Base-by-base conservation (phyloP, 2,888 invertebrate genomes). In the Spisula subtruncata region DNA sequence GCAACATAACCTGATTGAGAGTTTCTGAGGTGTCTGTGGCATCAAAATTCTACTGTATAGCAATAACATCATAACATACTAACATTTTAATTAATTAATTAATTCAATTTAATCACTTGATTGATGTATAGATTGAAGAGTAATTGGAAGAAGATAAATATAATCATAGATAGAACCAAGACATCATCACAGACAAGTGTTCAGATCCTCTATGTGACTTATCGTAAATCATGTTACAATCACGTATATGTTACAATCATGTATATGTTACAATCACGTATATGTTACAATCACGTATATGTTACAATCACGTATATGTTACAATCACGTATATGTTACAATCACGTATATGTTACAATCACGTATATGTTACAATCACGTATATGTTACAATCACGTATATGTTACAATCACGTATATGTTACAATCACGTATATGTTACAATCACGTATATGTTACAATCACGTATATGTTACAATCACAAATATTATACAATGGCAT, bases 141-240 rank as follows among this genome's bases (percentile, higher is more conserved):
- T n/a, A 66, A 66, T n/a, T 12, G 25, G 8, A 25, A n/a, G 56
- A 20, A 56, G 10, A 66, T 10, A 25, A n/a, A 25, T 25, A 25
- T n/a, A 66, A 66, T 66, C 25, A 12, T 10, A 66, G n/a, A 66
- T 25, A 66, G 25, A 25, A 25, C 60, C n/a, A 66, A 10, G n/a
- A 66, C n/a, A 66, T 66, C 60, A 66, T 66, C 60, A n/a, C 60
- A 66, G 60, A 66, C 60, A 66, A 66, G 60, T 66, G 60, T 66
- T 66, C 60, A 66, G 60, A 66, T 66, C 25, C 60, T 66, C 25
- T 12, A 66, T 8, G 60, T 66, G 25, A 10, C 60, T 66, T 66
- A n/a, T 1, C 25, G 60, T 66, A 66, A 66, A 66, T 66, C 51
- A 51, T 51, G 51, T 51, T 51, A 66, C 2, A 66, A 66, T 25